Percentiles rank a stretch among this genome's conserved stretches.
phyloP scores from a whole-genome alignment of 2,113 vertebrate species.

The Castor canadensis region DNA sequence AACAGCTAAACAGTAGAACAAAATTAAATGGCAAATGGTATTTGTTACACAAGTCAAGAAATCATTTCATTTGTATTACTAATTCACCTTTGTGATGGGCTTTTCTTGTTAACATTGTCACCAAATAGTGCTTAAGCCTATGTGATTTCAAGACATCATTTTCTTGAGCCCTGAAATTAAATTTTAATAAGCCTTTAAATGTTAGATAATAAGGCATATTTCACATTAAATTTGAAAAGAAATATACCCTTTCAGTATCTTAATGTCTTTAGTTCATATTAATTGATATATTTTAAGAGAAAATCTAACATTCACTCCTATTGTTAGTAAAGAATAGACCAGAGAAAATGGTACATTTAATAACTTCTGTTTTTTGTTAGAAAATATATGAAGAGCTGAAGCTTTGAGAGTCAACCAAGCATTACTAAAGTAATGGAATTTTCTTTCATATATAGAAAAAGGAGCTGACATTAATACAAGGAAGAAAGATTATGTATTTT shows the following conservation, averaged over 20 bases:
- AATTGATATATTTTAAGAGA: conserved; percentile 41
- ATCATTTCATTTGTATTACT: background rate
- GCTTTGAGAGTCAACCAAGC: conserved; percentile 39
- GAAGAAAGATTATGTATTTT: conserved; percentile 66
- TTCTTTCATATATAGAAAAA: conserved; percentile 55
- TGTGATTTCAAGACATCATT: conserved; percentile 45
- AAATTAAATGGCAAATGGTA: conserved; percentile 23
- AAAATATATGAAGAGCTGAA: conserved; percentile 51
- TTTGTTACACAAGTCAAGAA: background rate
- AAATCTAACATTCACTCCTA: background rate
- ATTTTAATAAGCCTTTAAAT: conserved; percentile 48
- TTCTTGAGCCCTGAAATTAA: conserved; percentile 37
- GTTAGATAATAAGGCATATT: conserved; percentile 24
- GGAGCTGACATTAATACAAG: conserved; percentile 53
- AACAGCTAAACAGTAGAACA: conserved; percentile 20
- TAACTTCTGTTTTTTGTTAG: conserved; percentile 40
- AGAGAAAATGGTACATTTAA: conserved; percentile 49
- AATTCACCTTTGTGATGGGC: background rate
- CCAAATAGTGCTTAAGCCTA: background rate
- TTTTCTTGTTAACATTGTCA: background rate
- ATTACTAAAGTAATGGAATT: conserved; percentile 58
- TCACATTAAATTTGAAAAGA: conserved; percentile 47
- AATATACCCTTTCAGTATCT: background rate
- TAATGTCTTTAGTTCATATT: conserved; percentile 49
- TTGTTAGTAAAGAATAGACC: conserved; percentile 53